phyloP scores from a whole-genome alignment of 2,113 vertebrate genomes.

The Himantopus leucocephalus region DNA sequence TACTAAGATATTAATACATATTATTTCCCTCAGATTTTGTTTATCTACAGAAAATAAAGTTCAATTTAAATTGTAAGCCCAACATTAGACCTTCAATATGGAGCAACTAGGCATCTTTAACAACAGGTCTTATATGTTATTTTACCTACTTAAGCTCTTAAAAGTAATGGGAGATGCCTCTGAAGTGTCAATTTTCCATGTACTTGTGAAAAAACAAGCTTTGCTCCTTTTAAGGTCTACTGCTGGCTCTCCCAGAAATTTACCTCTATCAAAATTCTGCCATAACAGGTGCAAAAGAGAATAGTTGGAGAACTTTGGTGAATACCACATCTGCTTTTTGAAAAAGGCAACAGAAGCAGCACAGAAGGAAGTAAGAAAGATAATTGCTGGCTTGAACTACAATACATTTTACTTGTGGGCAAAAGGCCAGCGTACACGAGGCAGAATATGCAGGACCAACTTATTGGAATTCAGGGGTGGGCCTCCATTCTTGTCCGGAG shows the following conservation, averaged over 20 bases:
- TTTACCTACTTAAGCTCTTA: not conserved
- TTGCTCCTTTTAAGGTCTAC: not conserved
- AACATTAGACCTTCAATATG: not conserved
- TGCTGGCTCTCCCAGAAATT: not conserved
- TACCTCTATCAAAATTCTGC: conserved; percentile 46
- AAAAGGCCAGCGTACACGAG: conserved; percentile 86
- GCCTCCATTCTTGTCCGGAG: conserved; percentile 86
- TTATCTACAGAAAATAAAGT: not conserved
- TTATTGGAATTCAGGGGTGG: conserved; percentile 95
- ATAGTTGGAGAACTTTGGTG: conserved; percentile 62
- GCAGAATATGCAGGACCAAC: conserved; percentile 82
- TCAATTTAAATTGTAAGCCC: not conserved
- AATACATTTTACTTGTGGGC: conserved; percentile 81
- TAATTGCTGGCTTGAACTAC: conserved; percentile 81
- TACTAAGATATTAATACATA: not conserved
- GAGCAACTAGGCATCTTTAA: not conserved
- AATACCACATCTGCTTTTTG: conserved; percentile 74
- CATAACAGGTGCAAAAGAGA: conserved; percentile 67
- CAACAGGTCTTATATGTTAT: not conserved
- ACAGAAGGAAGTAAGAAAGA: conserved; percentile 77
- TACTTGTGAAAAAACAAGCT: not conserved
- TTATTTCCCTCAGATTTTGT: not conserved
- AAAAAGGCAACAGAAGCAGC: conserved; percentile 76
- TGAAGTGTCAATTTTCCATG: not conserved
- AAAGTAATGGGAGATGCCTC: not conserved